These are phyloP conservation scores for Platorchestia sp. DNA, from an alignment of 1,140 invertebrate genomes.

Conservation along the genomic window DNA sequence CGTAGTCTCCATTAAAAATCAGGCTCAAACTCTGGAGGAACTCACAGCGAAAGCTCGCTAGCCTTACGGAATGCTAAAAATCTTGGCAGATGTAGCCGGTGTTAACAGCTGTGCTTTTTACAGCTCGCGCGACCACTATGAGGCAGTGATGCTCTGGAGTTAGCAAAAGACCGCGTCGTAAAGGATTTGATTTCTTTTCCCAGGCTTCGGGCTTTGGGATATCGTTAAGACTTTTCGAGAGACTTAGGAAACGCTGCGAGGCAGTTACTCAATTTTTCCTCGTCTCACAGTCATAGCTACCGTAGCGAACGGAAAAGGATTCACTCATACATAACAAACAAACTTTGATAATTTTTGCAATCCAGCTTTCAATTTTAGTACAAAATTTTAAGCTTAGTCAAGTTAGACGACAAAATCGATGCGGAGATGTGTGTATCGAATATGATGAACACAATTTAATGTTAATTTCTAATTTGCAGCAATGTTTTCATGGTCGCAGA, in stretches of 20 bases:
- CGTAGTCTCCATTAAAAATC: not conserved
- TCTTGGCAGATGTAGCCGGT: not conserved
- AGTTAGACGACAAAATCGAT: no score
- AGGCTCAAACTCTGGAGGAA: not conserved
- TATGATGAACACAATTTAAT: no score
- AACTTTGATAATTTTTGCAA: no score
- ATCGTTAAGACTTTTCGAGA: not conserved
- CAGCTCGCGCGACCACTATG: not conserved
- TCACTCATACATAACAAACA: not conserved
- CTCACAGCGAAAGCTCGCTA: not conserved
- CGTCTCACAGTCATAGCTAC: not conserved
- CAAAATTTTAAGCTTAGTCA: no score
- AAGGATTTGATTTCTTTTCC: not conserved
- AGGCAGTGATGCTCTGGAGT: not conserved
- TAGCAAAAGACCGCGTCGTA: not conserved
- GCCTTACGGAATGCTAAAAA: not conserved
- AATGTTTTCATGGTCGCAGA: no score
- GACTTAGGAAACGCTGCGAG: not conserved
- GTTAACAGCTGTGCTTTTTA: not conserved
- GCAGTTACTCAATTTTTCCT: not conserved
- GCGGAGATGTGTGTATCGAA: no score
- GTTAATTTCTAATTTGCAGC: no score
- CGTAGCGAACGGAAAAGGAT: not conserved
- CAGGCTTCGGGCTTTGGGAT: not conserved
- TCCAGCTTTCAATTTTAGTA: no score